phyloP scores from a whole-genome alignment of 92 coral and sea anemone genomes.

The Parazoanthus atlanticus region DNA sequence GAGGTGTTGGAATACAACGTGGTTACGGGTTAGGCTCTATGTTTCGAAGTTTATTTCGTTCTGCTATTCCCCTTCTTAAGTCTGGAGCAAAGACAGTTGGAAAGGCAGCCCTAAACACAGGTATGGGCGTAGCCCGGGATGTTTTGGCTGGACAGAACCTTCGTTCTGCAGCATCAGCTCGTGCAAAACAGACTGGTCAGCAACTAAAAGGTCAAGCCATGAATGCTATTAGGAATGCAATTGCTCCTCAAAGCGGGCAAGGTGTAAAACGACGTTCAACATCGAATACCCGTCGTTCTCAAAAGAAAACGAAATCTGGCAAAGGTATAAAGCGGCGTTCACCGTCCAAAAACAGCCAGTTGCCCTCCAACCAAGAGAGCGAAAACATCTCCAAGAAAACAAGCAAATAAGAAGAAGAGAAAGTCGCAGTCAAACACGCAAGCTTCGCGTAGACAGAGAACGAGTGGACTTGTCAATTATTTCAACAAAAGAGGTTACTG shows the following conservation, averaged over 20 bases:
- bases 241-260: neutral
- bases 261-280: neutral
- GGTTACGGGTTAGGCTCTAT: conserved; percentile 35
- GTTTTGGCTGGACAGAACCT: neutral
- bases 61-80: conserved; percentile 22
- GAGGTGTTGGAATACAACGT: conserved; percentile 36
- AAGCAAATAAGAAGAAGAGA: no score
- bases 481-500: no score
- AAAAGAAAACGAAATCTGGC: no score
- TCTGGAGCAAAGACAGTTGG: conserved; percentile 14
- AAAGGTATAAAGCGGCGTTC: no score
- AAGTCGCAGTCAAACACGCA: no score
- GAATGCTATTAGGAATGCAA: neutral
- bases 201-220: neutral
- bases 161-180: neutral
- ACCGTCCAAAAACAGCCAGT: neutral
- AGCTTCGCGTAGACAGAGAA: no score
- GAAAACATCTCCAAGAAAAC: neutral
- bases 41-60: conserved; percentile 6
- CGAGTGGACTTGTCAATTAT: no score
- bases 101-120: conserved; percentile 14
- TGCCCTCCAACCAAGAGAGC: neutral
- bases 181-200: conserved; percentile 23
- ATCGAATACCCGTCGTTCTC: no score
- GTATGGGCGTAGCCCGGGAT: conserved; percentile 16